A percentile compares a stretch with the other conserved stretches of the same genome.
Evolutionary conservation across 2,888 invertebrate genomes (phyloP).

Genomic region (Atherix ibis): DNA sequence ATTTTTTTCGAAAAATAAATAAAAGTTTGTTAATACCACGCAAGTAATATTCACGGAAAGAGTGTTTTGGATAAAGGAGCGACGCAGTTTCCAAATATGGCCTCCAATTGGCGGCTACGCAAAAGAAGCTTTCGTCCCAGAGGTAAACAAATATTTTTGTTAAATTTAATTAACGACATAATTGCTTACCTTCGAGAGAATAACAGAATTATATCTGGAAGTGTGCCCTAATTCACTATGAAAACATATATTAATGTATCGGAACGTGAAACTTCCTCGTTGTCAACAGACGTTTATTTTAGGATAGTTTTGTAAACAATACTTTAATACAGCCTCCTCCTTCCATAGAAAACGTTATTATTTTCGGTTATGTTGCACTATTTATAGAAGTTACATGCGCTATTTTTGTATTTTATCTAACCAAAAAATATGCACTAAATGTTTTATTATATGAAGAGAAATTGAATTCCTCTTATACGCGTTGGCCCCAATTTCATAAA

Average conservation of each 20-base stretch:
- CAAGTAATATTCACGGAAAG: no score
- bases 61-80: not conserved
- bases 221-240: no score
- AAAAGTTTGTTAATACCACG: no score
- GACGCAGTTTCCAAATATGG: slow-evolving; percentile 17
- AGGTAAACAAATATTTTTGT: slow-evolving; percentile 22
- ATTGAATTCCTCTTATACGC: no score
- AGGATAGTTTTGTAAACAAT: slow-evolving; percentile 11
- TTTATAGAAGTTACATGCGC: slow-evolving; percentile 9
- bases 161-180: no score
- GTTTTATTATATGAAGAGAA: no score
- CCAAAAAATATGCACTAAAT: no score
- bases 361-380: slow-evolving; percentile 9
- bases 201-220: no score
- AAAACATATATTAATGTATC: no score
- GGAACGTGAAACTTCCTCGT: not conserved
- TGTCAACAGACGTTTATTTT: slow-evolving; percentile 1
- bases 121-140: slow-evolving; percentile 29
- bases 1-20: slow-evolving; percentile 8
- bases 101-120: slow-evolving; percentile 32
- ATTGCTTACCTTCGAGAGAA: no score
- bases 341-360: slow-evolving; percentile 9
- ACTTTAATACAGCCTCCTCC: slow-evolving; percentile 7
- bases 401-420: no score
- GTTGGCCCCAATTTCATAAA: no score